Evolutionary conservation across 1,140 invertebrate genomes (phyloP).

Genomic region (Stegodyphus dumicola): DNA sequence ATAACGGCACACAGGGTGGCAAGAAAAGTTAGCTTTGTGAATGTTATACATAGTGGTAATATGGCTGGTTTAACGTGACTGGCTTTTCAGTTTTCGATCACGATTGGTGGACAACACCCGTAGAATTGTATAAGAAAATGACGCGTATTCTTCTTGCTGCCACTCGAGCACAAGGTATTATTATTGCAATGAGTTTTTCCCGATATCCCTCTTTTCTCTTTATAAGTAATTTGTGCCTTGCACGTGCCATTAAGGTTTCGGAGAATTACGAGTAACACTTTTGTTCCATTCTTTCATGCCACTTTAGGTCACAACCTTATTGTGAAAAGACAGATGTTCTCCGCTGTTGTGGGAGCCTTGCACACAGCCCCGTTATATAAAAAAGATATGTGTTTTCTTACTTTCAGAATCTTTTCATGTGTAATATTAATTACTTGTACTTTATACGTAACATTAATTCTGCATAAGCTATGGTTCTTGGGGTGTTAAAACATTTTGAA

Average conservation of each 20-base stretch:
- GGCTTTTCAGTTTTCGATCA: conserved; percentile 10
- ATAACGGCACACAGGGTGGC: conserved; percentile 31
- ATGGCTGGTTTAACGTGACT: conserved; percentile 37
- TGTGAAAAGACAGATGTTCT: too few relatives aligned
- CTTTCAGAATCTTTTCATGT: too few relatives aligned
- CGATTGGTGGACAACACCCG: neutral
- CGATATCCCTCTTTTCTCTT: neutral
- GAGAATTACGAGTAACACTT: conserved; percentile 17
- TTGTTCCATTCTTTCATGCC: too few relatives aligned
- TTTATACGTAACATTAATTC: too few relatives aligned
- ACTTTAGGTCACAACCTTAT: too few relatives aligned
- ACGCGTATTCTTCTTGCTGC: conserved; percentile 8
- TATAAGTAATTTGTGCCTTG: neutral
- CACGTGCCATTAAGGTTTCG: conserved; percentile 1
- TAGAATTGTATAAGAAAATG: conserved; percentile 16
- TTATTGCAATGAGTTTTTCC: neutral
- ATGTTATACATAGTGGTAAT: conserved; percentile 47
- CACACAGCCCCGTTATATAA: too few relatives aligned
- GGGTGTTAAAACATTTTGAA: too few relatives aligned
- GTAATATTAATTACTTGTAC: too few relatives aligned
- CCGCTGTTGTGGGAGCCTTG: too few relatives aligned
- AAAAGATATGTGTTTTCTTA: too few relatives aligned
- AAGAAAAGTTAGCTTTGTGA: conserved; percentile 14
- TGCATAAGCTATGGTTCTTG: too few relatives aligned
- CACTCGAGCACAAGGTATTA: conserved; percentile 8